phyloP scores from a whole-genome alignment of 2,888 invertebrate species.

The Nasonia oneida region DNA sequence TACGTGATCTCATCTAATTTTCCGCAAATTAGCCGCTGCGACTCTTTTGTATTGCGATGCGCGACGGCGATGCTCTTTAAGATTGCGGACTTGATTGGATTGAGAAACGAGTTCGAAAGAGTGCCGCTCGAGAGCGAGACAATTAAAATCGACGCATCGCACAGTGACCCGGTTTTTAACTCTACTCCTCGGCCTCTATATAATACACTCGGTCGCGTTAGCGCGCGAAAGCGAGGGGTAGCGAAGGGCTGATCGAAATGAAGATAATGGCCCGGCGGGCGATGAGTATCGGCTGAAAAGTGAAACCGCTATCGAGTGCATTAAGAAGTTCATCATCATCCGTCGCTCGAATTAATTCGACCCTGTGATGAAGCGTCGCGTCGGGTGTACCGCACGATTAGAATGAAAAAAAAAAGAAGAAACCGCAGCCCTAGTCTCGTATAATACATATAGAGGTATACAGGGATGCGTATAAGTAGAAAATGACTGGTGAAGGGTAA shows the following conservation, averaged over 20 bases:
- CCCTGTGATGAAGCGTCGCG: not conserved
- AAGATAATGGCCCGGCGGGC: conserved; percentile 32
- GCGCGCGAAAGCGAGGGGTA: not conserved
- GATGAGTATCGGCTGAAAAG: conserved; percentile 30
- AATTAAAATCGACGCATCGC: conserved; percentile 14
- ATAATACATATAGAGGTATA: not conserved
- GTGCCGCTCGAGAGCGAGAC: not conserved
- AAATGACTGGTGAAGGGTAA: conserved; percentile 2
- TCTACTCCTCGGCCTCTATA: not conserved
- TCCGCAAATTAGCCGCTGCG: conserved; percentile 19
- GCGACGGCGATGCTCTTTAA: not conserved
- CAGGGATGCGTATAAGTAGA: not conserved
- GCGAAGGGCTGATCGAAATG: not conserved
- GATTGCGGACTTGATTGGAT: not conserved
- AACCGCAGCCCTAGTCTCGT: not conserved
- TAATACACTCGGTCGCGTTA: not conserved
- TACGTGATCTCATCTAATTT: conserved; percentile 58
- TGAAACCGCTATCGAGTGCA: conserved; percentile 38
- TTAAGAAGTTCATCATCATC: conserved; percentile 32
- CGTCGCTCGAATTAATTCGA: not conserved
- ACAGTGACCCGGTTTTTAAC: conserved; percentile 38
- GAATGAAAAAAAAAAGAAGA: not conserved
- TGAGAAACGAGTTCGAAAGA: too few relatives aligned
- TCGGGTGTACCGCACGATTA: not conserved
- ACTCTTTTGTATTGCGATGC: not conserved